Evolutionary conservation across 2,113 vertebrate species (phyloP).

Genomic region (Donacobius atricapilla): DNA sequence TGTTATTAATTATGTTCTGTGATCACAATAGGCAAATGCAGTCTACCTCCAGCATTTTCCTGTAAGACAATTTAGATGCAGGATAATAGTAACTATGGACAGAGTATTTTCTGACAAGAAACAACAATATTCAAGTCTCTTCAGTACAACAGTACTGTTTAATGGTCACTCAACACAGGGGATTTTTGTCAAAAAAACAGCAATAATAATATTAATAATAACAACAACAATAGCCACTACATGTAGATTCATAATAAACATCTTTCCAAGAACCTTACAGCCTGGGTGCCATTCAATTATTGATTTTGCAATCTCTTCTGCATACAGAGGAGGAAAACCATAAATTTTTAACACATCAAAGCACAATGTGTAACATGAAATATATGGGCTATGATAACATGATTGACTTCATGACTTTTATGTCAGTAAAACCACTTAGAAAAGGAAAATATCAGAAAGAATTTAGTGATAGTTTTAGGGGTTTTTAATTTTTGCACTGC

Average conservation of each 20-base stretch:
- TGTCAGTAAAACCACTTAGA: background rate
- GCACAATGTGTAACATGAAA: background rate
- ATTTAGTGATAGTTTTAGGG: background rate
- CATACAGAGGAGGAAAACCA: background rate
- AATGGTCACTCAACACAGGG: background rate
- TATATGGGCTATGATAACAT: background rate
- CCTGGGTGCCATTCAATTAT: background rate
- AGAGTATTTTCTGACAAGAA: background rate
- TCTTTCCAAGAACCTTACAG: background rate
- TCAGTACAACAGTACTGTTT: background rate
- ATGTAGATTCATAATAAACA: background rate
- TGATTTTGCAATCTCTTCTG: background rate
- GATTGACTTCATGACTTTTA: background rate
- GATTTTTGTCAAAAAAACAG: background rate
- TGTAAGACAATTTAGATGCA: background rate
- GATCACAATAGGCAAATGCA: background rate
- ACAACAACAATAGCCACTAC: background rate
- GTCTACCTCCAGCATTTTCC: background rate
- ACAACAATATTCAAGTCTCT: background rate
- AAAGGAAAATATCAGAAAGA: background rate
- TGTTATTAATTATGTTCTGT: background rate
- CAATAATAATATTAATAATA: background rate
- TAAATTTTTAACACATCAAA: background rate
- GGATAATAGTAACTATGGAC: background rate
- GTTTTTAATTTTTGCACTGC: background rate